phyloP scores from a whole-genome alignment of 1,140 invertebrate genomes.

The Lordiphosa mommai region DNA sequence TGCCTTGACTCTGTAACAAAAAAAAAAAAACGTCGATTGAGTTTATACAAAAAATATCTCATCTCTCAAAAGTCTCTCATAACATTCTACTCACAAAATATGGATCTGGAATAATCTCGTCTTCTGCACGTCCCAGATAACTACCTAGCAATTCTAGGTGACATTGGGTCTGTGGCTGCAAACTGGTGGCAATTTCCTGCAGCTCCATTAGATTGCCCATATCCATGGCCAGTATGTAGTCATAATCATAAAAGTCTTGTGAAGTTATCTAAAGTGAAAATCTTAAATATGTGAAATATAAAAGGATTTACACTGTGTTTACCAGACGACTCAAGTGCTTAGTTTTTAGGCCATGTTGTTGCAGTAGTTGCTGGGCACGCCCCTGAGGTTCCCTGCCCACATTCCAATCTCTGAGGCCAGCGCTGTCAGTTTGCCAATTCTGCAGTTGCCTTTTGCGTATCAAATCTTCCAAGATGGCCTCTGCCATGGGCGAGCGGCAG shows the following conservation, averaged over 20 bases:
- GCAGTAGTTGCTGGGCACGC: slow-evolving; percentile 84
- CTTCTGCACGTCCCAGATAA: slow-evolving; percentile 87
- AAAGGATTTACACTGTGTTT: neutral
- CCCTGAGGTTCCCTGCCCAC: slow-evolving; percentile 88
- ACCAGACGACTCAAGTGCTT: slow-evolving; percentile 86
- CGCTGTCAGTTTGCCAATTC: slow-evolving; percentile 93
- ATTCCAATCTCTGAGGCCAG: slow-evolving; percentile 91
- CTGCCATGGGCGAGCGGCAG: slow-evolving; percentile 96
- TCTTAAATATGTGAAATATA: neutral
- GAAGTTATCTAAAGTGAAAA: slow-evolving; percentile 81
- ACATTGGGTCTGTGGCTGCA: slow-evolving; percentile 81
- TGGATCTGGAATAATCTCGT: slow-evolving; percentile 91
- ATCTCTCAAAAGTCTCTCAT: too few relatives aligned
- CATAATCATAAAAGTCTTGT: slow-evolving; percentile 88
- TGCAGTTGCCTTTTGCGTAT: slow-evolving; percentile 82
- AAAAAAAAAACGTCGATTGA: neutral
- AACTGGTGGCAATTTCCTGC: slow-evolving; percentile 81
- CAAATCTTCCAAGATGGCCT: slow-evolving; percentile 90
- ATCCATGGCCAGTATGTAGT: slow-evolving; percentile 96
- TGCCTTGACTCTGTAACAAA: slow-evolving; percentile 40
- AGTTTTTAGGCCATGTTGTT: slow-evolving; percentile 83
- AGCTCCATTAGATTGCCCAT: slow-evolving; percentile 87
- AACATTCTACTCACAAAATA: slow-evolving; percentile 85
- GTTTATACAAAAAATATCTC: neutral
- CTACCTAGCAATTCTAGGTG: slow-evolving; percentile 88